Evolutionary conservation across 2,797 vertebrate species (phyloP).

Genomic region (Lepus townsendii): DNA sequence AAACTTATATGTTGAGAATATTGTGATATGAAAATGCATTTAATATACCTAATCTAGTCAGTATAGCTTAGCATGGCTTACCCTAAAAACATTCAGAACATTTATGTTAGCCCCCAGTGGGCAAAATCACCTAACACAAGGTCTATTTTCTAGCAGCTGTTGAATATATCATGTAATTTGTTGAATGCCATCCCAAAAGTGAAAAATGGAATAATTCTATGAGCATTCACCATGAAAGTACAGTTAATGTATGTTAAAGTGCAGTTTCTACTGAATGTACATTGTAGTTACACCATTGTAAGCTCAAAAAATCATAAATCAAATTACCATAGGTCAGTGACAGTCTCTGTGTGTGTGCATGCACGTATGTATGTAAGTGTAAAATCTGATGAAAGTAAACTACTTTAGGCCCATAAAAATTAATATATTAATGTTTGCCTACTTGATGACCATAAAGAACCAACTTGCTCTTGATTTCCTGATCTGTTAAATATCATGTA

Average conservation of each 20-base stretch:
- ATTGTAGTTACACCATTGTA: not conserved
- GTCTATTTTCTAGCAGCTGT: not conserved
- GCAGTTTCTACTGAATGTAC: not conserved
- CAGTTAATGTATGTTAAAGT: not conserved
- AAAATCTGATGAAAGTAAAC: not conserved
- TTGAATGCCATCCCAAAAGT: not conserved
- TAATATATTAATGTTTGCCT: not conserved
- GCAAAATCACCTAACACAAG: not conserved
- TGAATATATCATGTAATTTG: not conserved
- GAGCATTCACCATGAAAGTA: not conserved
- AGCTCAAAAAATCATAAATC: not conserved
- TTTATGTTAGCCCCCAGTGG: not conserved
- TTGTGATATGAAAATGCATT: not conserved
- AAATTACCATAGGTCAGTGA: not conserved
- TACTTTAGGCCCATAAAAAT: not conserved
- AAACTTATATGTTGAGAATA: not conserved
- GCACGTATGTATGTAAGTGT: not conserved
- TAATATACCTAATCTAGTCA: not conserved
- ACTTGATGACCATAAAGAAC: not conserved
- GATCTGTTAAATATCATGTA: not conserved
- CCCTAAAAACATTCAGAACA: not conserved
- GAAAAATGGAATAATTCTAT: not conserved
- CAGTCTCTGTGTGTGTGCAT: not conserved
- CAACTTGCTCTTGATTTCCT: not conserved
- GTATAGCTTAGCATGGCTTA: not conserved